Evolutionary conservation across 2,113 vertebrate genomes (phyloP), one percentile per base, ranked within the genome.

Genomic region (Podarcis raffonei): DNA sequence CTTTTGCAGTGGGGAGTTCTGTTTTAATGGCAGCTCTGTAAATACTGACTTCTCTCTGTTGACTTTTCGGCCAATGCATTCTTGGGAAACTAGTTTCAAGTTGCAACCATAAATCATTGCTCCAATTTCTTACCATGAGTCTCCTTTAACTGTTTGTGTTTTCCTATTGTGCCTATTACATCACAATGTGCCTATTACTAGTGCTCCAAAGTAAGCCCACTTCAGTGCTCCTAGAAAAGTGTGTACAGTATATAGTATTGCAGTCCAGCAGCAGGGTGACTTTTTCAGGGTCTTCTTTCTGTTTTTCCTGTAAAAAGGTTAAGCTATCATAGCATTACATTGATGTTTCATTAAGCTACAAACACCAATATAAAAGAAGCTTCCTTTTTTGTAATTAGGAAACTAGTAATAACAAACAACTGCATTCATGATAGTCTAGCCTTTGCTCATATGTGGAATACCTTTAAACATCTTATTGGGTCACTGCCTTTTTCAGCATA

Each of bases 401-500:
- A 1, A 57, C 27, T 8, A 1, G 18, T 68, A 7, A 0, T 78
- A 59, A 0, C 25, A 3, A 0, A 81, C 90, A 80, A 86, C 91
- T 88, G 86, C 87, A 35, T 76, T 32, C 81, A 0, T 88, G 2
- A 0, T 59, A 0, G 16, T 68, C 78, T 75, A 30, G 71, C 83
- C 9, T 27, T 35, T 6, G 7, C 15, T 39, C 35, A 23, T 18
- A 0, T 0, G n/a, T 12, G 39, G 80, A 42, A n/a, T 22, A 74
- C 16, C 48, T 88, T 25, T 82, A 42, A 75, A 37, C 53, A 23
- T 0, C 42, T 0, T 22, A 78, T 0, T 37, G 77, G 77, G 84
- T 82, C 22, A 4, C 0, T 0, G 15, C 20, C 12, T 32, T 0
- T 0, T 22, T 23, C 4, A 6, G 11, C 0, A 0, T 0, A 1